Percentiles rank a stretch among this genome's conserved stretches.
phyloP scores from a whole-genome alignment of 1,140 invertebrate genomes.

The Drosophila ercepeae region DNA sequence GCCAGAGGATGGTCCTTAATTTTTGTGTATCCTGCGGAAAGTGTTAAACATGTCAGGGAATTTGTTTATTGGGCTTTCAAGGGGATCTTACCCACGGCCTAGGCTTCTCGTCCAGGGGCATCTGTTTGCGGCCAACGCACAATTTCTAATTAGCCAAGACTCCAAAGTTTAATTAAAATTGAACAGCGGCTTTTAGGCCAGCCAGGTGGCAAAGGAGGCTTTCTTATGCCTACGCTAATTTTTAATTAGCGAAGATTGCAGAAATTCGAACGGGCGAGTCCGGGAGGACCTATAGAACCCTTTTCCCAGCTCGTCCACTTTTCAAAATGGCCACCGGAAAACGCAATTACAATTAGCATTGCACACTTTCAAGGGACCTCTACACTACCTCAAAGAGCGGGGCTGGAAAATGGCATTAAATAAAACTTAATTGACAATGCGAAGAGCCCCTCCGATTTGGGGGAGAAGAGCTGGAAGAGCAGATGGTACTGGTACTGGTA shows the following conservation, averaged over 20 bases:
- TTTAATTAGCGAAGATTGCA: slow-evolving; percentile 78
- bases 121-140: slow-evolving; percentile 54
- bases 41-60: slow-evolving; percentile 81
- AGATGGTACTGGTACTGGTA: too few species aligned
- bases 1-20: slow-evolving; percentile 37
- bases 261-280: slow-evolving; percentile 32
- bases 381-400: slow-evolving; percentile 67
- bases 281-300: not conserved
- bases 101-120: slow-evolving; percentile 29
- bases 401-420: slow-evolving; percentile 77
- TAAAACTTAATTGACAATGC: slow-evolving; percentile 83
- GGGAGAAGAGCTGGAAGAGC: too few species aligned
- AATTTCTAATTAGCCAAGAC: slow-evolving; percentile 71
- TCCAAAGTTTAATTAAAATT: slow-evolving; percentile 77
- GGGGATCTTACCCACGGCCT: slow-evolving; percentile 31
- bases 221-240: slow-evolving; percentile 62
- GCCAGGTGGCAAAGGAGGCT: slow-evolving; percentile 62
- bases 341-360: slow-evolving; percentile 70
- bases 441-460: slow-evolving; percentile 50
- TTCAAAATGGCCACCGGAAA: slow-evolving; percentile 67
- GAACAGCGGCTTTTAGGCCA: slow-evolving; percentile 57
- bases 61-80: slow-evolving; percentile 77
- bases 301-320: not conserved
- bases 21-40: slow-evolving; percentile 64
- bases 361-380: slow-evolving; percentile 59